These are phyloP conservation scores for Parnassius glacialis DNA, from an alignment of 2,888 invertebrate genomes.

Conservation along the genomic window DNA sequence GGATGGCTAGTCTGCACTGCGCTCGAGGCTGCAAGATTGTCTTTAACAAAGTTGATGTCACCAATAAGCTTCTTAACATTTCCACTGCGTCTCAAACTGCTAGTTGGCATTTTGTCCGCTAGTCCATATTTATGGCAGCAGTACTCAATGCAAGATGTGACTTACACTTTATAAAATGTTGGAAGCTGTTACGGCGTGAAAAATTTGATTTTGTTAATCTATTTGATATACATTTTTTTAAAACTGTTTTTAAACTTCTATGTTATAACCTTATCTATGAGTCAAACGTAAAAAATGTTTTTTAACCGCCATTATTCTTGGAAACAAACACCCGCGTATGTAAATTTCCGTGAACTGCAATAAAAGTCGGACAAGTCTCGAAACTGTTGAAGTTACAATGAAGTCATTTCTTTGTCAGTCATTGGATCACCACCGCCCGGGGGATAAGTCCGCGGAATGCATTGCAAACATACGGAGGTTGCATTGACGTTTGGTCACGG, in stretches of 20 bases:
- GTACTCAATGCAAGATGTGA: too few species aligned
- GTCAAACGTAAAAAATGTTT: constrained; percentile 13
- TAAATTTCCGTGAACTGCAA: constrained; percentile 51
- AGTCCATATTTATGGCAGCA: too few species aligned
- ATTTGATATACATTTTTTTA: too few species aligned
- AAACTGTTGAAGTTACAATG: constrained; percentile 62
- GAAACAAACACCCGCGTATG: constrained; percentile 33
- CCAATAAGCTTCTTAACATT: too few species aligned
- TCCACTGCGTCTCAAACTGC: too few species aligned
- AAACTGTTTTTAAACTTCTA: not conserved
- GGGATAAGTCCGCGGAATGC: constrained; percentile 56
- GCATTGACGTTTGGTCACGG: constrained; percentile 80
- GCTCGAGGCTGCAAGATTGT: too few species aligned
- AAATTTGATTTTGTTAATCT: too few species aligned
- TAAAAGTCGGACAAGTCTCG: constrained; percentile 49
- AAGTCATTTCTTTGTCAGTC: constrained; percentile 73
- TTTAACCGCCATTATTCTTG: constrained; percentile 36
- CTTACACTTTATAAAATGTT: too few species aligned
- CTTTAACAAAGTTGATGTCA: too few species aligned
- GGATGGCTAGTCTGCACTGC: too few species aligned
- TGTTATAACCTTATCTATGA: not conserved
- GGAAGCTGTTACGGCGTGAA: too few species aligned
- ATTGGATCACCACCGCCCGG: constrained; percentile 49
- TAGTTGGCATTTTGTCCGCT: too few species aligned
- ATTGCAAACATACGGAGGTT: constrained; percentile 49